Conservation (phyloP, 2,113 vertebrate genomes). For the Lutjanus erythropterus region DNA sequence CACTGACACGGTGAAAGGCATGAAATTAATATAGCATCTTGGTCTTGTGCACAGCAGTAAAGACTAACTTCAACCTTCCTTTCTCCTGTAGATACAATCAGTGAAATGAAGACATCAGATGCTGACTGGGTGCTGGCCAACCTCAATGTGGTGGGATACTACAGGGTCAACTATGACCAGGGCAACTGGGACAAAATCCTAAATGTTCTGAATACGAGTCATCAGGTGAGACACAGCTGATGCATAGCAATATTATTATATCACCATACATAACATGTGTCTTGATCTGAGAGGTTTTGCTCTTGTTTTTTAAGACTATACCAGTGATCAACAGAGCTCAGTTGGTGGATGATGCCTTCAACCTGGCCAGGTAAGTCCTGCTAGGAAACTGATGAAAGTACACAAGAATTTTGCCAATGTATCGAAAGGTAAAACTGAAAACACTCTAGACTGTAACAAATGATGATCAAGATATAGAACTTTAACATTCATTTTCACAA, state of each 20-base stretch:
- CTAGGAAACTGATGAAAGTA: neutral
- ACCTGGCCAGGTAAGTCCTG: slow-evolving; percentile 90
- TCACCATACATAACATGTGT: neutral
- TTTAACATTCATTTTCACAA: neutral
- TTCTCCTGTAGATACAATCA: slow-evolving; percentile 20
- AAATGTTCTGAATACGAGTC: neutral
- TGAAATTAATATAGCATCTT: neutral
- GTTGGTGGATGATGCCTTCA: slow-evolving; percentile 91
- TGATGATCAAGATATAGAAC: neutral
- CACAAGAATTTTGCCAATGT: neutral
- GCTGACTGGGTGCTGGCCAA: slow-evolving; percentile 89
- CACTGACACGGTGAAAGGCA: too few relatives aligned
- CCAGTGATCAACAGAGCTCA: slow-evolving; percentile 93
- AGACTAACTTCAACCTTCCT: neutral
- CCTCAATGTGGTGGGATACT: slow-evolving; percentile 88
- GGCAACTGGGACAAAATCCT: slow-evolving; percentile 90
- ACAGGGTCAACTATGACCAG: slow-evolving; percentile 92
- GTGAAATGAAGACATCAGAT: neutral
- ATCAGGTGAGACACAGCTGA: slow-evolving; percentile 42
- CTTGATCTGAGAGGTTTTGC: neutral
- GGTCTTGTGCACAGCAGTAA: neutral
- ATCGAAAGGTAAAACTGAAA: neutral
- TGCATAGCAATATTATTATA: neutral
- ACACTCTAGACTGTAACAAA: neutral
- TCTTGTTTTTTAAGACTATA: slow-evolving; percentile 79